Evolutionary conservation across 2,113 vertebrate genomes (phyloP), one percentile per base, ranked within the genome.

Genomic region (Morphnarchus princeps): DNA sequence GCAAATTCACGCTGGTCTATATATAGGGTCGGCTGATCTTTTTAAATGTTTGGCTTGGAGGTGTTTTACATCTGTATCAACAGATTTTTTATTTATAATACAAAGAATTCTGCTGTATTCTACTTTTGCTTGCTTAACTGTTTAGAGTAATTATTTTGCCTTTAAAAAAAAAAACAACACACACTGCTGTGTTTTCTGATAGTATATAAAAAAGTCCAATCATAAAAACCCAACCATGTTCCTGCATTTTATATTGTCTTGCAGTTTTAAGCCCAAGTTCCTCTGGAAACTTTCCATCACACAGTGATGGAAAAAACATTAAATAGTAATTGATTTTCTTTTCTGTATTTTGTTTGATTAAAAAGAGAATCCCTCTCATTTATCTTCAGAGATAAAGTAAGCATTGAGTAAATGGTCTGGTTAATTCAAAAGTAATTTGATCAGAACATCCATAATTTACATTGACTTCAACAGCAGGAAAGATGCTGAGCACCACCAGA

Each of bases 361-460:
- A 94, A 91, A 95, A 80, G 50, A 93, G 71, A 93, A 90, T 95
- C 78, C 49, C 66, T 94, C 58, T 94, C 87, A 85, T 91, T 87
- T 95, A 87, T 95, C 84, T 97, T 91, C 70, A 61, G 50, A 82
- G 52, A 42, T 70, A 95, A 94, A 90, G 65, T 93, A 85, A 91
- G 82, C 91, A 94, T 38, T 91, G 90, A 93, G 89, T 95, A 94
- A 96, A 82, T 73, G 74, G 42, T 87, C 85, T 91, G 78, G 50
- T 80, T 96, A 96, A 91, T 93, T 96, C 85, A 94, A 86, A 96
- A 90, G 91, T 94, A 77, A 96, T 96, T 95, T 90, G 85, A 94
- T 94, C 82, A 83, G 79, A 95, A 85, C 77, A 89, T 95, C 58
- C 71, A 87, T 92, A 92, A 96, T 92, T 97, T 91, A 95, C 74